These are phyloP conservation scores for Gila robusta DNA, from an alignment of 2,797 vertebrate species.

Conservation along the genomic window DNA sequence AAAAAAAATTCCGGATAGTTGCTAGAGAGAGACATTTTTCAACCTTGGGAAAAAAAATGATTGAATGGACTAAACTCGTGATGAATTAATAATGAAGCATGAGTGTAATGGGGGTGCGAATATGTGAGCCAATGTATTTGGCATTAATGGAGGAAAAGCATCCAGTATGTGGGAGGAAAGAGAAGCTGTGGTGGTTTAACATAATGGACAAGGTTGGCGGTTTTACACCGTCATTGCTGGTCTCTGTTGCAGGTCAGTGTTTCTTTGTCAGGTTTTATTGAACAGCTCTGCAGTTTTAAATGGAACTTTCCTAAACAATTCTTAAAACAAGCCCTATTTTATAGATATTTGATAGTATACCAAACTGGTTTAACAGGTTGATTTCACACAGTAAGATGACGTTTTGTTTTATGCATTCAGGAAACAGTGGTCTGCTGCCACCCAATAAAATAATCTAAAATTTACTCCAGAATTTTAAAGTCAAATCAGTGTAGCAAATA, in stretches of 20 bases:
- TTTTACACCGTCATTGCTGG: background rate
- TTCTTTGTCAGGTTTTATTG: slow-evolving; percentile 9
- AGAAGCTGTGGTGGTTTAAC: background rate
- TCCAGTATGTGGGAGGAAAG: background rate
- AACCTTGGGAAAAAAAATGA: background rate
- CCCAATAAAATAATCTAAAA: background rate
- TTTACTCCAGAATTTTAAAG: background rate
- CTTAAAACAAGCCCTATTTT: slow-evolving; percentile 7
- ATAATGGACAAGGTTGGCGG: background rate
- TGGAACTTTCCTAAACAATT: background rate
- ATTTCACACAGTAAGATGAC: background rate
- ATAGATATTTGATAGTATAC: background rate
- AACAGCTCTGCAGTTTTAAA: slow-evolving; percentile 3
- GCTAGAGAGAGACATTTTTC: background rate
- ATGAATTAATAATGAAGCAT: background rate
- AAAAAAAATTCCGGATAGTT: background rate
- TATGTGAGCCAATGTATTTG: background rate
- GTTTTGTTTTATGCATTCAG: background rate
- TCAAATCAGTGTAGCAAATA: background rate
- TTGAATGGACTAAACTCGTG: background rate
- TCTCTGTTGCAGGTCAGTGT: background rate
- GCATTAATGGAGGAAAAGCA: background rate
- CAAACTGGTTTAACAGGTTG: slow-evolving; percentile 36
- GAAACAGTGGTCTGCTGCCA: background rate
- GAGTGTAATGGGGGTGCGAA: background rate